These are phyloP conservation scores for Notodonta ziczac DNA, from an alignment of 2,888 invertebrate genomes.

Conservation along the genomic window DNA sequence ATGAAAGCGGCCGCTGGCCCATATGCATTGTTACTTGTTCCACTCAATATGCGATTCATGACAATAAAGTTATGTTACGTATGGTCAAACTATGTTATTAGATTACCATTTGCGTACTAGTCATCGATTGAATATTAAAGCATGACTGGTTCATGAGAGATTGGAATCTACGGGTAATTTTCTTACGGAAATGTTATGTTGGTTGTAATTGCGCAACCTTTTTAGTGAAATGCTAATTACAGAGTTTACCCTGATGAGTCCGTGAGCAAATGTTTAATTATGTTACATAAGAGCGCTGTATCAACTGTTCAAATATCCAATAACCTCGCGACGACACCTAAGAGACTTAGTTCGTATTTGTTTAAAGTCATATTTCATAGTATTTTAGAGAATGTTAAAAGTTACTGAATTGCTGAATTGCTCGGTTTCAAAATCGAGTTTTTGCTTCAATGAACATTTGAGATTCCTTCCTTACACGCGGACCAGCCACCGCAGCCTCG, in stretches of 20 bases:
- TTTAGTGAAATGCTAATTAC: conserved; percentile 18
- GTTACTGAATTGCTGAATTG: not conserved
- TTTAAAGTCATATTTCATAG: not conserved
- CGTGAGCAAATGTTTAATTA: conserved; percentile 16
- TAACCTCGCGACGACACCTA: not conserved
- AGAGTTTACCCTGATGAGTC: conserved; percentile 18
- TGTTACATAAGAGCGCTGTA: conserved; percentile 20
- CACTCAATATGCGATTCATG: conserved; percentile 44
- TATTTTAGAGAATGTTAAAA: not conserved
- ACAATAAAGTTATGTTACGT: conserved; percentile 39
- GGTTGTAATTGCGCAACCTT: not conserved
- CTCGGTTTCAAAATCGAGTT: conserved; percentile 11
- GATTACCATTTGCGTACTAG: conserved; percentile 41
- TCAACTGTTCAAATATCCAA: conserved; percentile 26
- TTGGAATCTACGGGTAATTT: not conserved
- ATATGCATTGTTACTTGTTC: conserved; percentile 56
- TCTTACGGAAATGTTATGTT: not conserved
- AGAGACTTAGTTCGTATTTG: not conserved
- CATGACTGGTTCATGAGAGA: conserved; percentile 35
- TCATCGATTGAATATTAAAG: conserved; percentile 42
- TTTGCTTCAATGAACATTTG: conserved; percentile 21
- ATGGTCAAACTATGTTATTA: conserved; percentile 51
- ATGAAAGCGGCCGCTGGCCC: conserved; percentile 56
- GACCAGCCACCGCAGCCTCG: conserved; percentile 41
- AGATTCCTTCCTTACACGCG: conserved; percentile 28